Evolutionary conservation across 2,113 vertebrate genomes (phyloP).

Genomic region (Synodontis membranacea): DNA sequence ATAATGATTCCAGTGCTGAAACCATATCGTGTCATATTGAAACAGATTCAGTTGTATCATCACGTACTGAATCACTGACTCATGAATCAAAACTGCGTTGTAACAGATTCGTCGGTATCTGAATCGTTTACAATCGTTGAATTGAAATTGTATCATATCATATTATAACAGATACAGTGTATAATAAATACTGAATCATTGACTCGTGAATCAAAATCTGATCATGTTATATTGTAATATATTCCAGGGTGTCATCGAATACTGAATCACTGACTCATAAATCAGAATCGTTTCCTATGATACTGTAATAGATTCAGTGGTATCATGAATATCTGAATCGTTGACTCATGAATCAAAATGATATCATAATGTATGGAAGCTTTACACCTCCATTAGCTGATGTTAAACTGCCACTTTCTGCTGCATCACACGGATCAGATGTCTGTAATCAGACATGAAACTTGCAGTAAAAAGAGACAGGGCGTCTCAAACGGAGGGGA

Average conservation of each 20-base stretch:
- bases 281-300: too few relatives aligned
- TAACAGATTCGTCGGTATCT: background rate
- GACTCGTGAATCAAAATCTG: background rate
- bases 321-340: background rate
- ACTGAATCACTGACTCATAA: background rate
- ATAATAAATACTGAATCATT: background rate
- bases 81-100: background rate
- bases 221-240: too few relatives aligned
- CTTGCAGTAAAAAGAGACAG: background rate
- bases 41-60: too few relatives aligned
- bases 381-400: background rate
- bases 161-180: too few relatives aligned
- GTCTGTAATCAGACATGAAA: background rate
- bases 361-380: background rate
- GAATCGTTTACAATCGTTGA: background rate
- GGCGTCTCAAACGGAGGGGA: background rate
- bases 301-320: background rate
- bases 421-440: background rate
- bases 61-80: too few relatives aligned
- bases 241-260: too few relatives aligned
- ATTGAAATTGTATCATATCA: too few relatives aligned
- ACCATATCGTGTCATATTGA: too few relatives aligned
- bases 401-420: background rate
- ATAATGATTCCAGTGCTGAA: too few relatives aligned
- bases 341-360: background rate